Base-by-base conservation (phyloP, 2,888 invertebrate genomes). In the Villa cingulata region DNA sequence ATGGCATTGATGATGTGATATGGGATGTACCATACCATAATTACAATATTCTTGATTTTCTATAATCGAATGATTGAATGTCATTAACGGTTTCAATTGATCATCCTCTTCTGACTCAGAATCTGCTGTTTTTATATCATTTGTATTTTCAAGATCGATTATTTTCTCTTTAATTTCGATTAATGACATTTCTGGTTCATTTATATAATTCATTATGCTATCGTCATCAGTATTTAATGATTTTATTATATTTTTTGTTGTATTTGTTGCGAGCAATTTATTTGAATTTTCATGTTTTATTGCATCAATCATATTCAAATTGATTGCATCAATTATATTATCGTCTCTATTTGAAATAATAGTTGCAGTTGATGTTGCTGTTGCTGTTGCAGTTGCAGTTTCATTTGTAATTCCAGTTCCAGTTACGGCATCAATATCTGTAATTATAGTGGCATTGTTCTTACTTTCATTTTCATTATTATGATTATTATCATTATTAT, bases 11-110 rank as follows among this genome's bases (percentile, higher is more conserved):
- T 27, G n/a, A 5, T 45, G 29, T 20, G 54, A 51, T 16, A 51
- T 52, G 2, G 56, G 53, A 1, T 55, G 53, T 23, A 42, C 17
- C 7, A 41, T 36, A 9, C 41, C 41, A 18, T 46, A 38, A 12
- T 51, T 34, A 14, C 38, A 50, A 27, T 54, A 51, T 37, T 62
- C 62, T 43, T 60, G 55, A 20, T 65, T 64, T 23, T 59, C 57
- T 38, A 64, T 54, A n/a, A 50, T 48, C 3, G 64, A 62, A 50
- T 68, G 68, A 58, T 67, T 68, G 49, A 68, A 68, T 29, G 65
- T 60, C 10, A 68, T 66, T 49, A 70, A 53, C 4, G 69, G 69
- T 46, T 68, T 66, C 15, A 70, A 54, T 43, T 70, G 66, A 52
- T 69, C 68, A 39, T 67, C 66, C 50, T 66, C 68, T 49, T 68